Percentiles rank a stretch among this genome's conserved stretches.
phyloP scores from a whole-genome alignment of 2,888 invertebrate species.

The Agonopterix arenella region DNA sequence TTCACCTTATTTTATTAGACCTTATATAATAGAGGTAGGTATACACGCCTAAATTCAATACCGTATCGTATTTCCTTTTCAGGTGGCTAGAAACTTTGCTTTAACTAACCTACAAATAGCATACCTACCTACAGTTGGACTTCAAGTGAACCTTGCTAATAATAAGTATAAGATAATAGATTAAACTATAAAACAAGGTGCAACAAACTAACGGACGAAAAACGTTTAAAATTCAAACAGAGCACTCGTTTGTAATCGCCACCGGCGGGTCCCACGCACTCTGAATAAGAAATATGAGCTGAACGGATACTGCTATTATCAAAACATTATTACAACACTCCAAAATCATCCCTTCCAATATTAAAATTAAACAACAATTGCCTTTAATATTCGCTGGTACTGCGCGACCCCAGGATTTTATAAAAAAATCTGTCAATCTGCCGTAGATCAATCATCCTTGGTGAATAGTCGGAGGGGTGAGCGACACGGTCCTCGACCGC shows the following conservation, averaged over 20 bases:
- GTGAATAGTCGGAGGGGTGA: constrained; percentile 63
- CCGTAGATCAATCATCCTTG: constrained; percentile 72
- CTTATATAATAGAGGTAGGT: too few relatives aligned
- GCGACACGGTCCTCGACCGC: constrained; percentile 43
- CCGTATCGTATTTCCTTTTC: too few relatives aligned
- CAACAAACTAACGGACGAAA: constrained; percentile 39
- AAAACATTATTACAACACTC: constrained; percentile 78
- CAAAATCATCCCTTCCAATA: constrained; percentile 64
- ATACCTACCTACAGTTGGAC: too few relatives aligned
- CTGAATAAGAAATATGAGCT: constrained; percentile 75
- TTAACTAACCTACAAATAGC: too few relatives aligned
- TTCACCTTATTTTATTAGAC: too few relatives aligned
- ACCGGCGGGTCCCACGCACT: constrained; percentile 59
- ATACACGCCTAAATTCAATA: too few relatives aligned
- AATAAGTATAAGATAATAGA: neutral
- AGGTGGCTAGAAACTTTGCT: too few relatives aligned
- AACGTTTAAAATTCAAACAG: constrained; percentile 50
- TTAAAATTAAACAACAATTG: constrained; percentile 78
- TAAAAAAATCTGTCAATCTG: constrained; percentile 74
- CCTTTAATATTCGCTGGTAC: constrained; percentile 73
- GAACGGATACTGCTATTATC: constrained; percentile 75
- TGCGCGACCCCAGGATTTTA: constrained; percentile 61
- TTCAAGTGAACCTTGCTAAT: neutral
- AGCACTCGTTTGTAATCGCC: constrained; percentile 28
- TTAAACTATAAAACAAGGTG: constrained; percentile 46